A percentile compares a stretch with the other conserved stretches of the same genome.
Evolutionary conservation across 2,113 vertebrate genomes (phyloP).

Genomic region (Meles meles): DNA sequence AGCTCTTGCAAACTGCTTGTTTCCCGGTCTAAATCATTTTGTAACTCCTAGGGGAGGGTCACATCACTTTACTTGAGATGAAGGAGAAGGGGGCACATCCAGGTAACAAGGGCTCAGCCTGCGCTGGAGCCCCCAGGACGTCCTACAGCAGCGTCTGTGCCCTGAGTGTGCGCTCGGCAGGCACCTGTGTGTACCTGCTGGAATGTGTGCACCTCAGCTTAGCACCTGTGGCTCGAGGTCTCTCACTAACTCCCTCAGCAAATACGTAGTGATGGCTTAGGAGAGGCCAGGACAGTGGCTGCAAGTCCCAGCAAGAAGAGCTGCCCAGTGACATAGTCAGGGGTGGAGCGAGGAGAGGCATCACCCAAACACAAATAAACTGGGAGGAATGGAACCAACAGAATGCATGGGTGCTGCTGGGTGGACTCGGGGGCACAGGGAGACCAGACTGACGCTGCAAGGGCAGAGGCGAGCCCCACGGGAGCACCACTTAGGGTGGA

Average conservation of each 20-base stretch:
- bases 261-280: background rate
- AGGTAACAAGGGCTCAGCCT: background rate
- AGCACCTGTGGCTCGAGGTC: rapidly evolving
- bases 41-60: slow-evolving; percentile 88
- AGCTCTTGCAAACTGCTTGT: slow-evolving; percentile 92
- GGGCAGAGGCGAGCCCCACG: background rate
- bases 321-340: background rate
- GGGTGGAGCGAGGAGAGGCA: rapidly evolving
- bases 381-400: background rate
- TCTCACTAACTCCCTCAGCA: background rate
- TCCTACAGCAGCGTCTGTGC: background rate
- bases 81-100: rapidly evolving
- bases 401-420: background rate
- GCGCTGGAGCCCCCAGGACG: background rate
- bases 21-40: slow-evolving; percentile 95
- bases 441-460: background rate
- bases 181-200: background rate
- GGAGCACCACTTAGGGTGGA: background rate
- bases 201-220: rapidly evolving
- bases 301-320: background rate
- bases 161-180: too few relatives aligned
- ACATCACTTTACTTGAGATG: background rate
- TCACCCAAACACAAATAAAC: background rate
- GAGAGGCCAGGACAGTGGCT: background rate
- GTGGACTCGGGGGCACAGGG: rapidly evolving